Evolutionary conservation across 1,140 invertebrate species (phyloP).

Genomic region (Panagrolaimus sp.): DNA sequence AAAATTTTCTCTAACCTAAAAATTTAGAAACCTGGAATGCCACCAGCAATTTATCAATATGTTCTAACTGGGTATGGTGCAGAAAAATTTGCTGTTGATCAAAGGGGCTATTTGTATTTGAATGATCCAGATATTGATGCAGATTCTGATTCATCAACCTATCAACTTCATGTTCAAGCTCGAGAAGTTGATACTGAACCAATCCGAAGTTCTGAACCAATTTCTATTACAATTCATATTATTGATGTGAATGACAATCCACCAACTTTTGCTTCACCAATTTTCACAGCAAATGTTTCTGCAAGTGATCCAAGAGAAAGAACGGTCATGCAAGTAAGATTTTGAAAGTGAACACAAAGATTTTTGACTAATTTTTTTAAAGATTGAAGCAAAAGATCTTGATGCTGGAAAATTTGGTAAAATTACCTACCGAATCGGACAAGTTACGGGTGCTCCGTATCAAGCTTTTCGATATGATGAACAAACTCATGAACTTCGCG

Average conservation of each 20-base stretch:
- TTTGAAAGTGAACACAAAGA: neutral
- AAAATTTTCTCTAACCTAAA: slow-evolving; percentile 2
- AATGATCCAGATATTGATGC: slow-evolving; percentile 46
- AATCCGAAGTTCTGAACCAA: slow-evolving; percentile 45
- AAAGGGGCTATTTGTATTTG: slow-evolving; percentile 55
- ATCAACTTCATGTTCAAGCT: slow-evolving; percentile 53
- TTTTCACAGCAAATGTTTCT: slow-evolving; percentile 56
- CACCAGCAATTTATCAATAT: slow-evolving; percentile 58
- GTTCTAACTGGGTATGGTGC: slow-evolving; percentile 54
- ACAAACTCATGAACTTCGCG: slow-evolving; percentile 45
- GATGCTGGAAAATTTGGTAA: slow-evolving; percentile 28
- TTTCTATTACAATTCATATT: slow-evolving; percentile 54
- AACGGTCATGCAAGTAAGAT: slow-evolving; percentile 8
- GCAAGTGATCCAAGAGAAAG: slow-evolving; percentile 36
- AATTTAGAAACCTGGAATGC: slow-evolving; percentile 55
- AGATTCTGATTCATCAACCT: slow-evolving; percentile 47
- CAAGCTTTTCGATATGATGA: slow-evolving; percentile 49
- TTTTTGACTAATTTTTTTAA: slow-evolving; percentile 19
- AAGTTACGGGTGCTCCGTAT: slow-evolving; percentile 39
- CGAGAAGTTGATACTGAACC: slow-evolving; percentile 56
- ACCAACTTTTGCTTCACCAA: slow-evolving; percentile 44
- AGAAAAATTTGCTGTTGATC: slow-evolving; percentile 57
- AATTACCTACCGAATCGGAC: slow-evolving; percentile 42
- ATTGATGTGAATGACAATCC: slow-evolving; percentile 51
- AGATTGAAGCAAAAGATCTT: slow-evolving; percentile 39